phyloP scores from a whole-genome alignment of 2,113 vertebrate genomes.

The Anhinga rufa region DNA sequence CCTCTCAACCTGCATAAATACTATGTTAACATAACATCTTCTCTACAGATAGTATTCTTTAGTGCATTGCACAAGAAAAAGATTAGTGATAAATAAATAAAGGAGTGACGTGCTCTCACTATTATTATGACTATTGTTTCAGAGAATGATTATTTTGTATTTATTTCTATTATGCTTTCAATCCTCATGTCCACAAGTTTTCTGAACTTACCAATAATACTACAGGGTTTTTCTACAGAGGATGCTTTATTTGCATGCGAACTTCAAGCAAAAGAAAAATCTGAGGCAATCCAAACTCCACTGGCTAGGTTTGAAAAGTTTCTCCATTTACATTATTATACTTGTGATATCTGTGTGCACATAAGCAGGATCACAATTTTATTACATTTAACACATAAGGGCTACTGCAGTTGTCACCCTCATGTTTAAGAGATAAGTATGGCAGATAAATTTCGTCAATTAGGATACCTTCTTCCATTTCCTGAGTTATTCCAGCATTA shows the following conservation, averaged over 20 bases:
- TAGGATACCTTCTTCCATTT: background rate
- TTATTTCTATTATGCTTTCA: background rate
- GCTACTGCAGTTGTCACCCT: background rate
- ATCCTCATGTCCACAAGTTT: background rate
- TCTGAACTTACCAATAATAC: background rate
- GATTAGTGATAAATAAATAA: background rate
- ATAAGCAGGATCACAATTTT: background rate
- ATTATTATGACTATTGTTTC: background rate
- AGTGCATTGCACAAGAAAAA: background rate
- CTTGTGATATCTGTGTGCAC: background rate
- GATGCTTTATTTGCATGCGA: background rate
- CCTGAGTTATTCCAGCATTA: background rate
- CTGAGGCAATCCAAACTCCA: rapidly evolving
- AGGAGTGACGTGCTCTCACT: background rate
- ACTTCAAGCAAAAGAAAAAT: background rate
- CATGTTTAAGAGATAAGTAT: background rate
- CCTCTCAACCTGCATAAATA: background rate
- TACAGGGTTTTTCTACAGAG: background rate
- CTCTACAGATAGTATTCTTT: background rate
- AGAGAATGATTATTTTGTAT: background rate
- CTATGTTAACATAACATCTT: background rate
- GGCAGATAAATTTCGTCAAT: background rate
- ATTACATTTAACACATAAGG: background rate
- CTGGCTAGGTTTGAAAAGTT: background rate
- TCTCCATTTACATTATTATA: background rate